Evolutionary conservation across 2,113 vertebrate genomes (phyloP).

Genomic region (Azemiops feae): DNA sequence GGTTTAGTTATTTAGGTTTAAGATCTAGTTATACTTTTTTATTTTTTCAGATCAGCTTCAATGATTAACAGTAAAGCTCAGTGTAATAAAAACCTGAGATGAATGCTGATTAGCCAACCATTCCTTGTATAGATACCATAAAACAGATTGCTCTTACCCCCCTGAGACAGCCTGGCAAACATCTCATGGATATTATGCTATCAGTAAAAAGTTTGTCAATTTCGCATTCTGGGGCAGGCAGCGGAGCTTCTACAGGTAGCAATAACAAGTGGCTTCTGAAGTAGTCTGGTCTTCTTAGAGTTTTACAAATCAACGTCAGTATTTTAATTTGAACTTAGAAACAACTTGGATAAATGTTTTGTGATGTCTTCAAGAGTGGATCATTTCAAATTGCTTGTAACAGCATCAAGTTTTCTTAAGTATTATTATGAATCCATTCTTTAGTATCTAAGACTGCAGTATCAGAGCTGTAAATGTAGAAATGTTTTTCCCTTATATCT

Average conservation of each 20-base stretch:
- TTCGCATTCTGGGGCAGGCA: not conserved
- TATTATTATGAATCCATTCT: no score
- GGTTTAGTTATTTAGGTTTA: not conserved
- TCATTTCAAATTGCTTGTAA: not conserved
- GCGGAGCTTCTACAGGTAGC: not conserved
- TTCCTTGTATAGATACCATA: not conserved
- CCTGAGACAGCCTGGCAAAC: not conserved
- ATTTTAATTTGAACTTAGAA: not conserved
- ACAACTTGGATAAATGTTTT: not conserved
- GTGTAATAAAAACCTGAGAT: not conserved
- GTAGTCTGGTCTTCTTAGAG: not conserved
- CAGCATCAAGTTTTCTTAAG: not conserved
- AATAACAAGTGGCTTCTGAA: not conserved
- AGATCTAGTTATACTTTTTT: not conserved
- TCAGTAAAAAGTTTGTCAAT: no score
- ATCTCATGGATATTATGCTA: no score
- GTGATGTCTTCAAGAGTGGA: not conserved
- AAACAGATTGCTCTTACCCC: not conserved
- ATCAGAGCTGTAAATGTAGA: not conserved
- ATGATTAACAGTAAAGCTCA: not conserved
- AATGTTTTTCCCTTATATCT: not conserved
- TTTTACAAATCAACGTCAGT: no score
- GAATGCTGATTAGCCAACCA: not conserved
- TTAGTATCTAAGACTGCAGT: no score
- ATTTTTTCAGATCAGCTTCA: not conserved